Conservation (phyloP, 2,113 vertebrate species). For the Pangasianodon hypophthalmus region DNA sequence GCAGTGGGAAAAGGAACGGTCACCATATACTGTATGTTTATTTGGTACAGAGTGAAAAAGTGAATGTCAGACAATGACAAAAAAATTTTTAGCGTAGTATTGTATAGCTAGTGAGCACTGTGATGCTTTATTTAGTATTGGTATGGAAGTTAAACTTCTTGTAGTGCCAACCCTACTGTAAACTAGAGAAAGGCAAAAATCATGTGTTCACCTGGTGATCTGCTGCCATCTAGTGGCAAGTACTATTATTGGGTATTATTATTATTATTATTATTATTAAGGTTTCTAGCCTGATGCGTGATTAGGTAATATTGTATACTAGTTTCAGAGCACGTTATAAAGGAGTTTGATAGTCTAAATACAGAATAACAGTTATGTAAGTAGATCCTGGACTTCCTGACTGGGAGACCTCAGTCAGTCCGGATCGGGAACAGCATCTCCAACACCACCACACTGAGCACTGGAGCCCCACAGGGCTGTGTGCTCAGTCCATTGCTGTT, state of each 20-base stretch:
- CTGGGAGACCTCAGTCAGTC: too few relatives aligned
- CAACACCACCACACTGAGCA: too few relatives aligned
- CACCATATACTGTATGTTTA: background rate
- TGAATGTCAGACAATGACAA: background rate
- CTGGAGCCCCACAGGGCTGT: too few relatives aligned
- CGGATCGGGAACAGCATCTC: too few relatives aligned
- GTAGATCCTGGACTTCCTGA: too few relatives aligned
- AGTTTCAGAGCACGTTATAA: background rate
- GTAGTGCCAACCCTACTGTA: background rate
- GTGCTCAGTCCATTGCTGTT: too few relatives aligned
- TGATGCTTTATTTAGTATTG: background rate
- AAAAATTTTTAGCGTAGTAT: background rate
- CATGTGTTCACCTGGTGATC: conserved; percentile 4
- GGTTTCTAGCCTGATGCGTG: background rate
- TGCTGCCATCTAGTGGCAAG: conserved; percentile 59
- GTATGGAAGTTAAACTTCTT: background rate
- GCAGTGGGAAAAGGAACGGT: background rate
- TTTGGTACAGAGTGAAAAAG: background rate
- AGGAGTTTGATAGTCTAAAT: background rate
- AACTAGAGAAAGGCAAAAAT: background rate
- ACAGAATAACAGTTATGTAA: background rate
- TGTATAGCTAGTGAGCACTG: background rate
- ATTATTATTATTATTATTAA: background rate
- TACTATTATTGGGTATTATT: background rate
- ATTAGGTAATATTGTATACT: background rate